These are phyloP conservation scores for Lucilia sericata DNA, from an alignment of 1,140 invertebrate species.

Conservation along the genomic window DNA sequence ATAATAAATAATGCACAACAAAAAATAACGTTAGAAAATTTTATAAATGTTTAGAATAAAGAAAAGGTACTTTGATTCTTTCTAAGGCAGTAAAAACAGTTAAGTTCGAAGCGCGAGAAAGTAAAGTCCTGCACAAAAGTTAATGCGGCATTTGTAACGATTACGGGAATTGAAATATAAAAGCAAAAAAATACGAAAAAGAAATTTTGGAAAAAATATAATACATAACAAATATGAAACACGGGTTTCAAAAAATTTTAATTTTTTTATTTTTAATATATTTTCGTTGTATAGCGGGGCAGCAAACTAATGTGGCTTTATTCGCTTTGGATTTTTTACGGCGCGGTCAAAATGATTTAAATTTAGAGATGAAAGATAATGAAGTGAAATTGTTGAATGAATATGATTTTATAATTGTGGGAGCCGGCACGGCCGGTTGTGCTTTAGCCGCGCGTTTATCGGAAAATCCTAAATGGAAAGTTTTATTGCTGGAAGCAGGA, in stretches of 20 bases:
- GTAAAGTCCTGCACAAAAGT: not conserved
- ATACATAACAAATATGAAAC: too few relatives aligned
- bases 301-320: not conserved
- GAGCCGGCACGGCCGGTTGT: constrained; percentile 80
- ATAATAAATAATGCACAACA: not conserved
- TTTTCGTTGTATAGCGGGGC: not conserved
- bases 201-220: not conserved
- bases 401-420: constrained; percentile 75
- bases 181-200: not conserved
- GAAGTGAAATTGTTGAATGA: constrained; percentile 51
- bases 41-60: not conserved
- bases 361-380: constrained; percentile 62
- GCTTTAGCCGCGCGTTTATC: constrained; percentile 74
- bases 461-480: constrained; percentile 71
- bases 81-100: not conserved
- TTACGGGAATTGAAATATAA: not conserved
- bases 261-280: not conserved
- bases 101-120: not conserved
- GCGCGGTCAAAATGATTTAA: constrained; percentile 57
- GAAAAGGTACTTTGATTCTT: not conserved
- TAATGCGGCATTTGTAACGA: not conserved
- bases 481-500: constrained; percentile 78
- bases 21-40: constrained; percentile 10
- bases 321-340: constrained; percentile 47
- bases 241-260: not conserved